Evolutionary conservation across 2,797 vertebrate genomes (phyloP).

Genomic region (Cossypha caffra): DNA sequence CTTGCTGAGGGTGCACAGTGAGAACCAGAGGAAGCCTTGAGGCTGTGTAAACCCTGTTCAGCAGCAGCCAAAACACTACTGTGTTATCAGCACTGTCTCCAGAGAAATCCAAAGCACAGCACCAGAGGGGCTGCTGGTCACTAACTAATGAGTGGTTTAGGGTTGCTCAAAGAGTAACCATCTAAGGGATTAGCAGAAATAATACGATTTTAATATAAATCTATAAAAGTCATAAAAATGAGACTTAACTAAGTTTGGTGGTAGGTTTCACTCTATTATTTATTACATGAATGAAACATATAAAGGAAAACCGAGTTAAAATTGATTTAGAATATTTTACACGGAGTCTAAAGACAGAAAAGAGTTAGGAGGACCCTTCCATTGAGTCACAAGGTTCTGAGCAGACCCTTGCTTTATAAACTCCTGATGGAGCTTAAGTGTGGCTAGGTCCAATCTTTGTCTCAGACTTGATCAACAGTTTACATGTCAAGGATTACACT

Average conservation of each 20-base stretch:
- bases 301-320: neutral
- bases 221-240: neutral
- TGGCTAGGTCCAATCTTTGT: neutral
- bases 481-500: neutral
- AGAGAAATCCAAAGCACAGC: neutral
- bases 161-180: neutral
- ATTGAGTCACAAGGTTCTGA: neutral
- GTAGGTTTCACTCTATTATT: neutral
- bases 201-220: neutral
- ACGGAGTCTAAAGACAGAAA: neutral
- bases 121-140: fast-evolving
- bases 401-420: neutral
- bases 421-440: neutral
- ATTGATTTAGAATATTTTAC: neutral
- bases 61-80: neutral
- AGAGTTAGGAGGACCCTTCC: too few species aligned
- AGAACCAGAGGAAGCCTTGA: neutral
- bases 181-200: neutral
- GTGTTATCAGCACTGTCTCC: neutral
- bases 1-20: neutral
- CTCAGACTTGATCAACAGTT: neutral
- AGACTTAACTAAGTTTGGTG: neutral
- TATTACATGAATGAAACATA: neutral
- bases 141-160: neutral
- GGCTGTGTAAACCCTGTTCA: neutral